Base-by-base conservation (phyloP, 2,888 invertebrate genomes). In the Scaptomyza cyrtandrae region DNA sequence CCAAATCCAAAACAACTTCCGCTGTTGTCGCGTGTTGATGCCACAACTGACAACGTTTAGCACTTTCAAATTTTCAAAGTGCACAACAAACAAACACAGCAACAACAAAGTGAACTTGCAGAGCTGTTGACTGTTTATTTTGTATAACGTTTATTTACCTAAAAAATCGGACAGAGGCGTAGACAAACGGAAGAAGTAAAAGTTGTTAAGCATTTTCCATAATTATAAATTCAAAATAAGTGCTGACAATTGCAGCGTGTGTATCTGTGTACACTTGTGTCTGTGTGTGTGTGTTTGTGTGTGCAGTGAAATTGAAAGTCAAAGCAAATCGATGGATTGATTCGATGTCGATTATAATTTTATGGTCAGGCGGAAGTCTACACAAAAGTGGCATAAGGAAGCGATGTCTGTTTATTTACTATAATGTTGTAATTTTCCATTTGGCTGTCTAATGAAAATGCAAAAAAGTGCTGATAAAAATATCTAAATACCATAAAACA, bases 251-350 rank as follows among this genome's bases (percentile, higher is more conserved):
- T 60, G 45, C 46, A 54, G 35, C 2, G n/a, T 9, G 29, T n/a
- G 43, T 14, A 35, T 45, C 41, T 48, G 53, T 55, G 53, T 61
- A 59, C 50, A 24, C 3, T 24, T 24, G 41, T 60, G 16, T 31
- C 7, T n/a, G n/a, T 49, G 19, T 60, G 6, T 44, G 35, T 56
- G 55, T 31, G 29, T 50, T 49, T 50, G 41, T 49, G 50, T 56
- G 52, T 62, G 63, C 52, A 77, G 71, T 75, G 84, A 83, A 86
- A 86, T 76, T 78, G 84, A 83, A 86, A 83, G 81, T 80, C 56
- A 55, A 16, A 33, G 58, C 41, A 14, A 48, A 41, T 44, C 52
- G 54, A 65, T 61, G 50, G 29, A 59, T 55, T 44, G 48, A 31
- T 64, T 69, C 44, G 60, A 48, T 58, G 57, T 55, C 48, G 35